Percentiles rank a stretch among this genome's conserved stretches.
Evolutionary conservation across 2,888 invertebrate species (phyloP).

Genomic region (Drosophila koepferae): DNA sequence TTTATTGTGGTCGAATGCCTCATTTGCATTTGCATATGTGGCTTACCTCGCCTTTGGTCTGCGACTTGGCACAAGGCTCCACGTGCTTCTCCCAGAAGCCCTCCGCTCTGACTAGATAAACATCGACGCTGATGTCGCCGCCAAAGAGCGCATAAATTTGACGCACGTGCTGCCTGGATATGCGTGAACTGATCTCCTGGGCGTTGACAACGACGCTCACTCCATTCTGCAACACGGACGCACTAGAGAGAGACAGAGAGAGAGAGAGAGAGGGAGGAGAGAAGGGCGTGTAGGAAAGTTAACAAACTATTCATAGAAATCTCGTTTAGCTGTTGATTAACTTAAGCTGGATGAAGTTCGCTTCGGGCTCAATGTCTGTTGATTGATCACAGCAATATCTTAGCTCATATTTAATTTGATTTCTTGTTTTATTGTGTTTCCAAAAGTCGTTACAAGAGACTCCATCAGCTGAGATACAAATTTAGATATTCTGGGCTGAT

Average conservation of each 20-base stretch:
- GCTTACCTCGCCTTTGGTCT: constrained; percentile 87
- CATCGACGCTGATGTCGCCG: constrained; percentile 85
- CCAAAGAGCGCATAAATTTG: constrained; percentile 86
- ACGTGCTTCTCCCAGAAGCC: constrained; percentile 92
- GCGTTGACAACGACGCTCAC: constrained; percentile 88
- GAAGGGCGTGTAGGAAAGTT: not conserved
- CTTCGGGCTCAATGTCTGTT: constrained; percentile 28
- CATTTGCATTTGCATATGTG: constrained; percentile 13
- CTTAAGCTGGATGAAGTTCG: constrained; percentile 6
- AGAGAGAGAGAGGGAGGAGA: not conserved
- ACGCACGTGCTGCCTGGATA: constrained; percentile 87
- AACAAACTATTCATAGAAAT: constrained; percentile 41
- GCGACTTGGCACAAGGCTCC: constrained; percentile 89
- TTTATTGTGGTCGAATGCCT: not conserved
- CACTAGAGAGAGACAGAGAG: constrained; percentile 52
- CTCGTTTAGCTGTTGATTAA: constrained; percentile 42
- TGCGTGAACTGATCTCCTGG: constrained; percentile 88
- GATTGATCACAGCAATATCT: constrained; percentile 60
- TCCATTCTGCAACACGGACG: constrained; percentile 85
- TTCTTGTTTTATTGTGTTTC: constrained; percentile 26
- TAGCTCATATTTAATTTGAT: constrained; percentile 53
- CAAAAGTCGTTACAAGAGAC: constrained; percentile 23
- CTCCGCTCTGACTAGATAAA: constrained; percentile 90
- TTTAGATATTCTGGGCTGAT: constrained; percentile 3
- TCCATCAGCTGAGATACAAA: constrained; percentile 2